Evolutionary conservation across 2,888 invertebrate genomes (phyloP), one percentile per base, ranked within the genome.

Genomic region (Acrobasis suavella): DNA sequence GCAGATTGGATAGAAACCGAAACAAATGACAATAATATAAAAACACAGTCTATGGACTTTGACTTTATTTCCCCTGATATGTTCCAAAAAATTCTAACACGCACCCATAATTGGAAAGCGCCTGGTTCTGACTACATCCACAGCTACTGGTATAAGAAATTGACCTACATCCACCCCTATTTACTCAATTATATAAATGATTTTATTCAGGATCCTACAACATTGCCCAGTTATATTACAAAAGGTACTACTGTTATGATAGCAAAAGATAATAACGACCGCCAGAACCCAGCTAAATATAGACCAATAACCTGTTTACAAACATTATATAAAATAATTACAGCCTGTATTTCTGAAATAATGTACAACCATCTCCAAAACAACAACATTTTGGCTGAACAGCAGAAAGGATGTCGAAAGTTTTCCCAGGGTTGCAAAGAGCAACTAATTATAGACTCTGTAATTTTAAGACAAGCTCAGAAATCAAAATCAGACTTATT

Each of bases 261-360:
- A 46, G 71, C 60, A 0, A 63, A 63, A 55, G 60, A 60, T 37
- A 10, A 58, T 2, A 49, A 14, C 8, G 54, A 58, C 46, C 8
- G 14, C 0, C 16, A 12, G 10, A 69, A 73, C n/a, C 72, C 74
- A 8, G 61, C 70, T 0, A 71, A 74, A 63, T 74, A 72, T 17
- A 64, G 72, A 63, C 74, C 72, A 0, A 73, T 74, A 0, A 74
- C 74, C 6, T 77, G 75, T 50, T 59, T 75, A 9, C 73, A 69
- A 66, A 75, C 68, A 2, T 51, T 72, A 0, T 72, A 70, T 49
- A 75, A 73, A 69, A 65, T 72, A 0, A 32, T 71, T 1, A 73
- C 70, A 9, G 49, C 67, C 1, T 70, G 68, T 9, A 62, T 74
- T 1, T 50, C 68, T 1, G 59, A 72, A 58, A 7, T 66, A 9